These are phyloP conservation scores for Gracilinanus agilis DNA, from an alignment of 2,113 vertebrate genomes.

Conservation along the genomic window DNA sequence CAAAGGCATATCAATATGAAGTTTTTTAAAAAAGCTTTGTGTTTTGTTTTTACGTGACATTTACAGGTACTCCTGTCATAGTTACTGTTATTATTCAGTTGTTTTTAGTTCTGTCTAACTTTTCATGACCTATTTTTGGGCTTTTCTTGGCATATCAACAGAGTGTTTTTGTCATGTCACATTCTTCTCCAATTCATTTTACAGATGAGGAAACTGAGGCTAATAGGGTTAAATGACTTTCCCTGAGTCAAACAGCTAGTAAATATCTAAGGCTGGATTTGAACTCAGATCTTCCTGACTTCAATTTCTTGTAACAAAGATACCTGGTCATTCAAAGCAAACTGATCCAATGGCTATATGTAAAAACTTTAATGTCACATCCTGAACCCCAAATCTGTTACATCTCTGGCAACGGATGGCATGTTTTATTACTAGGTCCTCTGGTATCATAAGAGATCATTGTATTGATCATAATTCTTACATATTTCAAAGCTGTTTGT, in stretches of 20 bases:
- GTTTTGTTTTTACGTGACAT: neutral
- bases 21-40: neutral
- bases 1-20: neutral
- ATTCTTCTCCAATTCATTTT: neutral
- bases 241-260: neutral
- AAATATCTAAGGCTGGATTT: neutral
- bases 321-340: neutral
- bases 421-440: neutral
- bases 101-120: neutral
- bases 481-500: neutral
- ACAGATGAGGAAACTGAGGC: neutral
- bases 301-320: neutral
- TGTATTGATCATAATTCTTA: neutral
- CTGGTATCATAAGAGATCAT: neutral
- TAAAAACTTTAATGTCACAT: neutral
- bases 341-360: neutral
- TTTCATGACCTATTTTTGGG: neutral
- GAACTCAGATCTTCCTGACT: neutral
- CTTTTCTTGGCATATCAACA: neutral
- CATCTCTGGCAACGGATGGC: neutral
- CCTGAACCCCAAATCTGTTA: neutral
- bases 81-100: neutral
- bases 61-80: neutral
- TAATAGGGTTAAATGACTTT: neutral
- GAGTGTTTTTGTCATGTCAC: neutral